phyloP scores from a whole-genome alignment of 2,797 vertebrate species.

The Cephalopachus bancanus region DNA sequence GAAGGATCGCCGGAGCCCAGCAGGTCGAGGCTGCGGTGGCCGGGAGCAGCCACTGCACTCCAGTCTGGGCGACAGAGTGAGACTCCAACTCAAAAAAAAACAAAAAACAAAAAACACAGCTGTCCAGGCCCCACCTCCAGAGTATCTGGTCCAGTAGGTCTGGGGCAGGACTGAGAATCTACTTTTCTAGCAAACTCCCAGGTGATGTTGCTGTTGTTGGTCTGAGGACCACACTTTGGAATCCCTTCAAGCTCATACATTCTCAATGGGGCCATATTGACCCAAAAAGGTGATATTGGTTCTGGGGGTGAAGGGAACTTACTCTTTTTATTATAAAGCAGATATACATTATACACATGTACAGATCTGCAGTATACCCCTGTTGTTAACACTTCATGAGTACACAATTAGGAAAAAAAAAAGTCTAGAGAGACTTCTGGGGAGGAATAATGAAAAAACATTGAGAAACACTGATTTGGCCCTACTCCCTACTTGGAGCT shows the following conservation, averaged over 20 bases:
- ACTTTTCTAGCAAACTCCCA: not conserved
- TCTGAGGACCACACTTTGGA: not conserved
- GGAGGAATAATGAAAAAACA: not conserved
- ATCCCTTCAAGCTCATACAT: not conserved
- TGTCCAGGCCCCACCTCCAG: too few relatives aligned
- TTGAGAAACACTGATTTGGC: not conserved
- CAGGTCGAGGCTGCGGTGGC: too few relatives aligned
- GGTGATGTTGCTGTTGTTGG: too few relatives aligned
- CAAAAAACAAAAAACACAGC: not conserved
- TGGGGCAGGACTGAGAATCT: not conserved
- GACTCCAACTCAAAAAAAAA: too few relatives aligned
- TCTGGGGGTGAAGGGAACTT: not conserved
- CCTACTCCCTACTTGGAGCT: not conserved
- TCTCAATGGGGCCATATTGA: accelerated
- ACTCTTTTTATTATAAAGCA: too few relatives aligned
- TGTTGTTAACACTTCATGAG: not conserved
- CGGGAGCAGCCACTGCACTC: too few relatives aligned
- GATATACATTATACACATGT: not conserved
- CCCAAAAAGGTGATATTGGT: not conserved
- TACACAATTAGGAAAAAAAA: not conserved
- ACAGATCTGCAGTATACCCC: not conserved
- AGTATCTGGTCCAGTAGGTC: not conserved
- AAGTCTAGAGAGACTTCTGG: not conserved
- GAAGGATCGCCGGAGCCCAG: too few relatives aligned
- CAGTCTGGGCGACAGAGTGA: too few relatives aligned